phyloP scores from a whole-genome alignment of 2,888 invertebrate genomes.

The Neuroscelio doddi region DNA sequence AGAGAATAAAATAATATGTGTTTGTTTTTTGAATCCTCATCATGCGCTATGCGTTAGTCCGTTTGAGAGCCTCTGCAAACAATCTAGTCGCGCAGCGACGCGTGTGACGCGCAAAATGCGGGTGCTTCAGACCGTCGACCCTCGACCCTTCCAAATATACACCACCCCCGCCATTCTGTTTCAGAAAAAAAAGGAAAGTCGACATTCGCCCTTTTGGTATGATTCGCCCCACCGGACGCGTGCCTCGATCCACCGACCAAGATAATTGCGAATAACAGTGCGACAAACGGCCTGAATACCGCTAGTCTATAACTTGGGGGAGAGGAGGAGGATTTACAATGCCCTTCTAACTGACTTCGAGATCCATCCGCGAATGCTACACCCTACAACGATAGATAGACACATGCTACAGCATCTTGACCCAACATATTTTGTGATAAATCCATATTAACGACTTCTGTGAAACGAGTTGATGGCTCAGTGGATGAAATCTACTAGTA shows the following conservation, averaged over 20 bases:
- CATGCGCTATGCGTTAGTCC: slow-evolving; percentile 19
- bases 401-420: slow-evolving; percentile 27
- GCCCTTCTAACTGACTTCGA: slow-evolving; percentile 21
- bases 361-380: slow-evolving; percentile 13
- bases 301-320: slow-evolving; percentile 53
- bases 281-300: slow-evolving; percentile 67
- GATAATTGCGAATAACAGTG: slow-evolving; percentile 71
- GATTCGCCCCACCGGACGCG: slow-evolving; percentile 60
- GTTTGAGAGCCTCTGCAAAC: slow-evolving; percentile 72
- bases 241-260: slow-evolving; percentile 65
- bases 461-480: slow-evolving; percentile 30
- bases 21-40: slow-evolving; percentile 50
- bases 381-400: slow-evolving; percentile 19
- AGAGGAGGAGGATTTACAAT: slow-evolving; percentile 47
- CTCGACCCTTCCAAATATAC: slow-evolving; percentile 52
- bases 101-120: slow-evolving; percentile 72
- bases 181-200: slow-evolving; percentile 47
- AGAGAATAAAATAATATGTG: slow-evolving; percentile 24
- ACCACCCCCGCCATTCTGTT: slow-evolving; percentile 46
- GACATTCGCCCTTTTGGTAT: slow-evolving; percentile 36
- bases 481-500: no score
- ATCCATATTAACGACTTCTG: slow-evolving; percentile 30
- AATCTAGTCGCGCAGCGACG: slow-evolving; percentile 72
- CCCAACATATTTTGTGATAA: slow-evolving; percentile 32
- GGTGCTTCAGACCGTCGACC: slow-evolving; percentile 69